Evolutionary conservation across 2,888 invertebrate genomes (phyloP), one percentile per base, ranked within the genome.

Genomic region (Sarcophaga variegata): DNA sequence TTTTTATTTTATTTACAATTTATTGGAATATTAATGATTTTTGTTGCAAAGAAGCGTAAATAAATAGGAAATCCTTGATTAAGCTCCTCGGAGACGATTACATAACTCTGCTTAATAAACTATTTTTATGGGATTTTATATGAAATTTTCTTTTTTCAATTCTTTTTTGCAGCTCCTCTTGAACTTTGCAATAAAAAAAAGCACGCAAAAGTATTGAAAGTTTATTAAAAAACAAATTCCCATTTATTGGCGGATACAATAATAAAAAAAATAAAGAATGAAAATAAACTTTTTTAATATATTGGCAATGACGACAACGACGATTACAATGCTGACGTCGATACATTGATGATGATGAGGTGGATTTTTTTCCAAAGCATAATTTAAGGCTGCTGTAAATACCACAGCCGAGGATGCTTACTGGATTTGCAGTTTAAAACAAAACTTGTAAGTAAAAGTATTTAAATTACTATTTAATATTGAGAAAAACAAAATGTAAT

Each of bases 51-150:
- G 22, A 22, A 22, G 1, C 1, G 22, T 17, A 27, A 70, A 74
- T 49, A 14, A 20, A 22, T 22, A 79, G 69, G 69, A 78, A 62
- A 45, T 72, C 71, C 47, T 49, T 79, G 81, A 87, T 87, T 82
- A 87, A 87, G 82, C 81, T 79, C 87, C 87, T 71, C 66, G 79
- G 87, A 87, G 84, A 87, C 76, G 12, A 20, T 70, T 47, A 20
- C 14, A 80, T 22, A 76, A 62, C 66, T 71, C 14, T 22, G 72
- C 79, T 84, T 37, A 74, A 77, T 74, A 62, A 81, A 81, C 69
- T 81, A 74, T 76, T 62, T 59, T 54, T 70, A 62, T 37, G 37
- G 37, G 37, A 37, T 74, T 81, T 60, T 59, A 82, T 82, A 71
- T 76, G 63, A 70, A 20, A 17, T 47, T 64, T 64, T 20, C 12